These are phyloP conservation scores for Battus philenor DNA, from an alignment of 1,140 invertebrate species.

Conservation along the genomic window DNA sequence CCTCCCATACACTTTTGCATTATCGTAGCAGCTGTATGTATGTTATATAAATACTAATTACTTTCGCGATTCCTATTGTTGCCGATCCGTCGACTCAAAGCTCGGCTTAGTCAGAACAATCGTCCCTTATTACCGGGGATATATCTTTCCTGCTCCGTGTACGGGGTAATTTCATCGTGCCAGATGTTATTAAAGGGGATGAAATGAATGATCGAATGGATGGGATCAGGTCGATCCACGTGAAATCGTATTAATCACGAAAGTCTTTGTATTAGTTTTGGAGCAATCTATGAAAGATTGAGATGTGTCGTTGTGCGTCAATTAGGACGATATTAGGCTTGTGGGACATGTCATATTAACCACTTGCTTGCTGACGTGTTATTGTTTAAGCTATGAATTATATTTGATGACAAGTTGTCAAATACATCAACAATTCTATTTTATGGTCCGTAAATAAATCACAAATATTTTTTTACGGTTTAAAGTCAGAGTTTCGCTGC, in stretches of 20 bases:
- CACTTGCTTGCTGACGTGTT: too few species aligned
- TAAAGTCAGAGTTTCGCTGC: too few species aligned
- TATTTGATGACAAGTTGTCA: too few species aligned
- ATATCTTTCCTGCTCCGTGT: slow-evolving; percentile 28
- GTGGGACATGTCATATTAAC: too few species aligned
- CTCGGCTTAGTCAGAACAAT: slow-evolving; percentile 32
- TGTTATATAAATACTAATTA: slow-evolving; percentile 23
- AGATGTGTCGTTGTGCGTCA: too few species aligned
- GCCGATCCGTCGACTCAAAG: slow-evolving; percentile 20
- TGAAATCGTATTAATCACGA: slow-evolving; percentile 25
- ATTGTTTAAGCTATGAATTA: too few species aligned
- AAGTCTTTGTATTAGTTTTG: slow-evolving; percentile 23
- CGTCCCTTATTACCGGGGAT: slow-evolving; percentile 29
- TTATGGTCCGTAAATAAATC: too few species aligned
- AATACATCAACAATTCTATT: too few species aligned
- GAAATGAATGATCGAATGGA: slow-evolving; percentile 29
- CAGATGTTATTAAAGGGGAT: slow-evolving; percentile 28
- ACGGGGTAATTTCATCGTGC: slow-evolving; percentile 31
- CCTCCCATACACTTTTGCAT: not conserved
- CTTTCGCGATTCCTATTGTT: slow-evolving; percentile 25
- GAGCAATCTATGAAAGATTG: too few species aligned
- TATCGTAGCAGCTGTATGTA: not conserved
- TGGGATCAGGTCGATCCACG: slow-evolving; percentile 22
- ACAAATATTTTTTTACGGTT: too few species aligned
- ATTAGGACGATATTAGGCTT: not conserved